Conservation (phyloP, 2,888 invertebrate species). For the Nomada ferruginata region DNA sequence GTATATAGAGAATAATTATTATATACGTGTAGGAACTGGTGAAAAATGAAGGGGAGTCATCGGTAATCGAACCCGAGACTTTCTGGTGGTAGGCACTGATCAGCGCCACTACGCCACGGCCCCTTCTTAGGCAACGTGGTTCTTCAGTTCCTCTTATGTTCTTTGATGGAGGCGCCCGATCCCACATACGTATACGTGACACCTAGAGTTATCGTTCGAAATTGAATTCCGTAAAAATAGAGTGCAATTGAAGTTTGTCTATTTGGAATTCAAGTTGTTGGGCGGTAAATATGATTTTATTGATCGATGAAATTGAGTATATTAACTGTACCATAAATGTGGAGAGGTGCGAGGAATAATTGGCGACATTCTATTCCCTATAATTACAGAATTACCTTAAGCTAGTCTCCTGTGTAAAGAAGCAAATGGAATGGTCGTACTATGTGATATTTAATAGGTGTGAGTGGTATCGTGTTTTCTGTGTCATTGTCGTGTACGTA, state of each 20-base stretch:
- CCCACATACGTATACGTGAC: background rate
- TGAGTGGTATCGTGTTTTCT: slow-evolving; percentile 56
- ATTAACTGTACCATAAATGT: slow-evolving; percentile 11
- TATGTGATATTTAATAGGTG: slow-evolving; percentile 79
- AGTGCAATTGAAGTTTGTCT: too few species aligned
- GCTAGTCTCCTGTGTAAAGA: slow-evolving; percentile 79
- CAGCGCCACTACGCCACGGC: too few species aligned
- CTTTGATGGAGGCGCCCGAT: too few species aligned
- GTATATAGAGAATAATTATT: slow-evolving; percentile 27
- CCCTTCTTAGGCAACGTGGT: too few species aligned
- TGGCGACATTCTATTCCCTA: slow-evolving; percentile 47
- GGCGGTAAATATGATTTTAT: background rate
- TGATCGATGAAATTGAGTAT: background rate
- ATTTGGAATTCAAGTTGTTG: background rate
- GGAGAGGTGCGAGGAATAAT: slow-evolving; percentile 30
- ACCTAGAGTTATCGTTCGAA: background rate
- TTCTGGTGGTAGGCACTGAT: too few species aligned
- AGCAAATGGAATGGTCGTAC: slow-evolving; percentile 75
- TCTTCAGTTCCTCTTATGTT: too few species aligned
- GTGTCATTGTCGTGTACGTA: background rate
- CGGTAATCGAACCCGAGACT: too few species aligned
- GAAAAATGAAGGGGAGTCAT: too few species aligned
- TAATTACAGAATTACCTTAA: slow-evolving; percentile 68
- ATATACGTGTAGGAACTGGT: too few species aligned
- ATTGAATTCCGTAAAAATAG: background rate